Percentiles rank a stretch among this genome's conserved stretches.
Conservation (phyloP, 2,113 vertebrate genomes). For the Zosterops borbonicus region DNA sequence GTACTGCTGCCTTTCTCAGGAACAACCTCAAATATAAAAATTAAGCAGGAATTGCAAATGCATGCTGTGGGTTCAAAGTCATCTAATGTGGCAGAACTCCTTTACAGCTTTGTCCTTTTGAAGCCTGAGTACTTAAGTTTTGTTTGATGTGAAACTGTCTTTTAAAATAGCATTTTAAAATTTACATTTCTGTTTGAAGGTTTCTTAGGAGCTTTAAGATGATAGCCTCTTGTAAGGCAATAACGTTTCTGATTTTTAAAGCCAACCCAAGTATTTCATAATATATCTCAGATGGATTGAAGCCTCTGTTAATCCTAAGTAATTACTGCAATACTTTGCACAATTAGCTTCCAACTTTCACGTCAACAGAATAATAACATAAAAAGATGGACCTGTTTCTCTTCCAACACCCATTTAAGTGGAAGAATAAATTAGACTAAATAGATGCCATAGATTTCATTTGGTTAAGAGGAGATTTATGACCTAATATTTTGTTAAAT, state of each 20-base stretch:
- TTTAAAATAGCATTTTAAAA: neutral
- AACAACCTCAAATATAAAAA: neutral
- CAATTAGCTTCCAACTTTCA: constrained; percentile 28
- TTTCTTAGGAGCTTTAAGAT: neutral
- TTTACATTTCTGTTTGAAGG: neutral
- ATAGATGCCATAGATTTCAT: neutral
- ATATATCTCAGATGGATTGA: neutral
- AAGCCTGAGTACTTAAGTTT: neutral
- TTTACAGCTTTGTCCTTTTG: neutral
- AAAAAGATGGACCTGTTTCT: neutral
- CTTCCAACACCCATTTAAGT: neutral
- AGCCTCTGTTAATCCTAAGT: neutral
- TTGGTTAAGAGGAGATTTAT: constrained; percentile 17
- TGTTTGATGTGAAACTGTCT: neutral
- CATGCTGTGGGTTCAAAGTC: neutral
- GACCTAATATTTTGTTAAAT: neutral
- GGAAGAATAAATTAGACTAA: constrained; percentile 20
- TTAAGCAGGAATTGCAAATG: neutral
- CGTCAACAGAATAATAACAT: constrained; percentile 15
- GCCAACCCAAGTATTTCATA: neutral
- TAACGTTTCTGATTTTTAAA: neutral
- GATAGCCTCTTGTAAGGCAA: neutral
- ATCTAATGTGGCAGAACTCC: neutral
- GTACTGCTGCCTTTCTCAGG: neutral
- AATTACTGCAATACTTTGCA: constrained; percentile 5